A percentile compares a stretch with the other conserved stretches of the same genome.
phyloP scores from a whole-genome alignment of 2,888 invertebrate genomes.

The Chloroclystis v-ata region DNA sequence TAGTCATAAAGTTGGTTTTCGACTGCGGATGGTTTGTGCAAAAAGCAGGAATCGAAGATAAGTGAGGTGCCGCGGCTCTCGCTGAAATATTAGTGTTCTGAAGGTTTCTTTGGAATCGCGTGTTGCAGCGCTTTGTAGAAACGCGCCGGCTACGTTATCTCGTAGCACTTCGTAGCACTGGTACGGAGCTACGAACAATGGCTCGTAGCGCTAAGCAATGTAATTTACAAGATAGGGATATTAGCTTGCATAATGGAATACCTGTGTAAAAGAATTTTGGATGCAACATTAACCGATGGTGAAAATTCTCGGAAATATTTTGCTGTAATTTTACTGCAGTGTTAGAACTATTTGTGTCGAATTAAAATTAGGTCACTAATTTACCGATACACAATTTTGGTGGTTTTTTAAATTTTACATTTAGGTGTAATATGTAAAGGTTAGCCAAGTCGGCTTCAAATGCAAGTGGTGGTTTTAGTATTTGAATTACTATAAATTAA shows the following conservation, averaged over 20 bases:
- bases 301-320: too few species aligned
- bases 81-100: constrained; percentile 67
- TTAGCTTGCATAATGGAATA: not conserved
- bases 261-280: too few species aligned
- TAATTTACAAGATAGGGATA: not conserved
- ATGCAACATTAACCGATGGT: too few species aligned
- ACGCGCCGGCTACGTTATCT: constrained; percentile 28
- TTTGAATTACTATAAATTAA: too few species aligned
- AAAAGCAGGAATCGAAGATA: constrained; percentile 59
- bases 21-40: constrained; percentile 16
- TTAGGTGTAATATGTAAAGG: too few species aligned
- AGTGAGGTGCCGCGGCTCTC: constrained; percentile 56
- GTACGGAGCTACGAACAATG: not conserved
- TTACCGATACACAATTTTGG: too few species aligned
- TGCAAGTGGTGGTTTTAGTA: too few species aligned
- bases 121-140: constrained; percentile 48
- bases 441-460: too few species aligned
- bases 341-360: too few species aligned
- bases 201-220: not conserved
- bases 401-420: too few species aligned
- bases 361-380: too few species aligned
- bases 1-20: constrained; percentile 27
- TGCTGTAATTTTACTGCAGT: too few species aligned
- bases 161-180: constrained; percentile 11
- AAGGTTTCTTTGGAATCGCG: constrained; percentile 55